Conservation (phyloP, 2,888 invertebrate genomes). For the Maniola hyperantus region DNA sequence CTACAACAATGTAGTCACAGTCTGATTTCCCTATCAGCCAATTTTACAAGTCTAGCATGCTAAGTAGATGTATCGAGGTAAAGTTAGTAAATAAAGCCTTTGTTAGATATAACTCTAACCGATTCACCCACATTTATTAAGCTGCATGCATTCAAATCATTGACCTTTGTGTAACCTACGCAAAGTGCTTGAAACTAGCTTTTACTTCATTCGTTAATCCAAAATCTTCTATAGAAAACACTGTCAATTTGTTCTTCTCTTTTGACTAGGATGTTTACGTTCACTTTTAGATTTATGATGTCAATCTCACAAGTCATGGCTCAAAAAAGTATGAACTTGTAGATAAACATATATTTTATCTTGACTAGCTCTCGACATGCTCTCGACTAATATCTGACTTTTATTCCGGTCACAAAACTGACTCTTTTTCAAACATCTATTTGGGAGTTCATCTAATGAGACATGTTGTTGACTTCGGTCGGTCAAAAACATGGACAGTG, state of each 20-base stretch:
- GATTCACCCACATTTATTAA: constrained; percentile 1
- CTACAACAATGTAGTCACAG: neutral
- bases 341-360: neutral
- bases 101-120: neutral
- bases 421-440: constrained; percentile 50
- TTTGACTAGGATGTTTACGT: neutral
- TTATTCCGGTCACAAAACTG: constrained; percentile 17
- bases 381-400: constrained; percentile 11
- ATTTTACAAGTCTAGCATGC: constrained; percentile 8
- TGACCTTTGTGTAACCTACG: neutral
- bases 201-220: constrained; percentile 5
- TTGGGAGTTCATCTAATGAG: constrained; percentile 46
- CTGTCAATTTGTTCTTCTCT: neutral
- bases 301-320: constrained; percentile 7
- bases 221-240: constrained; percentile 9
- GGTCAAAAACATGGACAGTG: constrained; percentile 52
- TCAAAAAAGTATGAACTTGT: constrained; percentile 4
- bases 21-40: constrained; percentile 9
- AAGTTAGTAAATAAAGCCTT: neutral
- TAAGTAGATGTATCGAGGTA: constrained; percentile 8
- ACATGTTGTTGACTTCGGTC: constrained; percentile 53
- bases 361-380: neutral
- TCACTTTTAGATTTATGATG: neutral
- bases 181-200: constrained; percentile 2
- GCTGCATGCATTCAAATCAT: neutral